Evolutionary conservation across 2,888 invertebrate genomes (phyloP).

Genomic region (Calliphora vomitoria): DNA sequence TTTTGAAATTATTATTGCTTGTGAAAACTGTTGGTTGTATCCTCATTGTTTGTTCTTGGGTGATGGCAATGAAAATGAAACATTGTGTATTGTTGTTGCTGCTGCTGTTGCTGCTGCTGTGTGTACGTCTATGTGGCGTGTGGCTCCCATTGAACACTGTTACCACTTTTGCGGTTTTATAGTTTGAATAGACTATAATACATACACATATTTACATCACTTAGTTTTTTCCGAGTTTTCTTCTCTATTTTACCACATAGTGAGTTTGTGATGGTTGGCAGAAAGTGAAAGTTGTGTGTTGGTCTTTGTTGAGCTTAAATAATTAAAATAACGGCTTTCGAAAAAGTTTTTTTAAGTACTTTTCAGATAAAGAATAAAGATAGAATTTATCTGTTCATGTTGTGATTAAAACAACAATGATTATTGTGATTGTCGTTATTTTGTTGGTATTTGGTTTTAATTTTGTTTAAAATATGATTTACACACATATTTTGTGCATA

Average conservation of each 20-base stretch:
- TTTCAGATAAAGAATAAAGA: constrained; percentile 11
- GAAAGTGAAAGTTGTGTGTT: constrained; percentile 47
- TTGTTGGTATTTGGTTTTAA: constrained; percentile 8
- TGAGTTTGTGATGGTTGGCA: constrained; percentile 3
- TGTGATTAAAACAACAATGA: constrained; percentile 40
- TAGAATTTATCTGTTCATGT: constrained; percentile 20
- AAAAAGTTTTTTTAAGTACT: constrained; percentile 56
- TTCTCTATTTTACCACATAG: constrained; percentile 25
- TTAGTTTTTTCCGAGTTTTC: constrained; percentile 26
- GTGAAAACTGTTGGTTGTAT: constrained; percentile 32
- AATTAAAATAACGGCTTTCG: constrained; percentile 61
- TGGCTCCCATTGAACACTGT: constrained; percentile 32
- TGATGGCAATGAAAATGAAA: background rate
- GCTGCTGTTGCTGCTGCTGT: background rate
- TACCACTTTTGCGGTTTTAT: constrained; percentile 62
- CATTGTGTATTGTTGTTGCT: background rate
- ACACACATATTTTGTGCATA: too few relatives aligned
- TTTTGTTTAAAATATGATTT: background rate
- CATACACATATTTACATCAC: background rate
- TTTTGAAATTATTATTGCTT: constrained; percentile 57
- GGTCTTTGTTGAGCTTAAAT: constrained; percentile 49
- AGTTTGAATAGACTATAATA: constrained; percentile 41
- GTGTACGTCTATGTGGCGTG: background rate
- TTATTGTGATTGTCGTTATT: constrained; percentile 7
- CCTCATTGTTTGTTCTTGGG: constrained; percentile 16